Base-by-base conservation (phyloP, 2,797 vertebrate species). In the Tympanoctomys barrerae region DNA sequence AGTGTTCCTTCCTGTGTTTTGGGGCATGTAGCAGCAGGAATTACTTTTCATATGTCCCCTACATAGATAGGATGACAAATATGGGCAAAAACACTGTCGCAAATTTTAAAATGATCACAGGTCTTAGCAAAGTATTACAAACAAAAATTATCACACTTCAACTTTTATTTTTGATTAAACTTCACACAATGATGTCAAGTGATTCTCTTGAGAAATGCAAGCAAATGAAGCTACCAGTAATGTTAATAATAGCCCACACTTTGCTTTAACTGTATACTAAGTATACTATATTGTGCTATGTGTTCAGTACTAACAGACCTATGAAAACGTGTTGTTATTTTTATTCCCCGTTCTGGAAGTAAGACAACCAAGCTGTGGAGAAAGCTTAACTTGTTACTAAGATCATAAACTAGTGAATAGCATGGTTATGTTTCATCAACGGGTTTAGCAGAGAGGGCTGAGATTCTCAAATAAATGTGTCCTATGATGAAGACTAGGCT, bases 101-200 rank as follows among this genome's bases (percentile, higher is more conserved):
- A 12, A 36, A 78, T 11, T 70, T 96, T 59, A 94, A 93, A 87
- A 79, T 52, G 24, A 79, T 64, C 84, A 75, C 24, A 70, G 59
- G n/a, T 79, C 79, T 77, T 36, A 85, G 89, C 82, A 75, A 95
- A 88, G 61, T 59, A 90, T 49, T 84, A 83, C 54, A 94, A 77
- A 59, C 54, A 61, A 75, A 92, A 95, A 83, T 36, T 68, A 84
- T 54, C 14, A 14, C 9, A 61, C 36, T 71, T 62, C 79, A 5
- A 79, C 5, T 64, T 90, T 87, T 39, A 85, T 77, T 81, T 89
- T 89, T 54, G 5, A 85, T 62, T 91, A 73, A 96, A 93, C 70
- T 75, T 49, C 36, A 36, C 22, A 3, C 26, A 83, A 91, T 13
- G 62, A n/a, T 66, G 36, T 57, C 26, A 85, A 89, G 79, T 78